Evolutionary conservation across 92 coral and sea anemone genomes (phyloP), one percentile per base, ranked within the genome.

Genomic region (Phenganax marumi): DNA sequence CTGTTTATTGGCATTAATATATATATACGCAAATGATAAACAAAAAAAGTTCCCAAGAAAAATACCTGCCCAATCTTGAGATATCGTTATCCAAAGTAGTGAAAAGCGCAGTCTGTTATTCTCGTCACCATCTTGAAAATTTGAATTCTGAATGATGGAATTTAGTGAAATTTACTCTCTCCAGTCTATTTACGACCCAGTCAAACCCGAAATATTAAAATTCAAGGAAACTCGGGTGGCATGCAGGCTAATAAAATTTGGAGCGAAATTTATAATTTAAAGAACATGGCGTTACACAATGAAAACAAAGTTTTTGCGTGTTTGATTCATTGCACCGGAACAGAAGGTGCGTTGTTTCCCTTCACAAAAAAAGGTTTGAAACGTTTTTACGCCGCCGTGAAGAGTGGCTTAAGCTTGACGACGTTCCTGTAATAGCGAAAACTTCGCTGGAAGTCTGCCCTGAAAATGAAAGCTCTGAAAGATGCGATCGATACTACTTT

Each of bases 1-100:
- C 73, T 8, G 6, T 18, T 68, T 46, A 26, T 68, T 12, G 18
- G 24, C 26, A 0, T 68, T 68, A 12, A 68, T 68, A 12, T 25
- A 16, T 22, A 12, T 10, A 50, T 23, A 71, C 7, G 53, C 18
- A 71, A 14, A 33, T 48, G 55, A 47, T 71, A 1, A 71, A n/a
- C 55, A 71, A 47, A 71, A 68, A 39, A 71, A 71, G 76, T 71
- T 71, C 76, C 76, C 76, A 71, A 71, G 54, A 14, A 26, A 71
- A 71, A 71, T 71, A 71, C 57, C 57, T 50, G 76, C 76, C 63
- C 76, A 22, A 10, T 64, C 70, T 22, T 12, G 47, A 64, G 70
- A 64, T 22, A 64, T 64, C 70, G 1, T 22, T 64, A 64, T 64
- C 70, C 70, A 64, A 64, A 64, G 47, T 24, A 10, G 23, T 9